Conservation (phyloP, 2,888 invertebrate species). For the Mythimna vitellina region DNA sequence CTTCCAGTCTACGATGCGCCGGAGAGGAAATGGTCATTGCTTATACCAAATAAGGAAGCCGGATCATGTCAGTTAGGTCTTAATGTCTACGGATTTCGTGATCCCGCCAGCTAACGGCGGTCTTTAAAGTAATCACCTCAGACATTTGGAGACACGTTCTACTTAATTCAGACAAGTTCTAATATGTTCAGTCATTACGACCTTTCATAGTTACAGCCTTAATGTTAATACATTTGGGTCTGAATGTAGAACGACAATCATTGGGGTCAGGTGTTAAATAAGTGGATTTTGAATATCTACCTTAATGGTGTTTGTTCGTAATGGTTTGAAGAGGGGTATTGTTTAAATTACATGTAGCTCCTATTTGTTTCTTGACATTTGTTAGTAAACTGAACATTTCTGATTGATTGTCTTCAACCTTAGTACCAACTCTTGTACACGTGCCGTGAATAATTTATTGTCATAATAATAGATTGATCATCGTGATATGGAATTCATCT, state of each 20-base stretch:
- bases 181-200: slow-evolving; percentile 72
- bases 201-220: slow-evolving; percentile 66
- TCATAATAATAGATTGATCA: slow-evolving; percentile 14
- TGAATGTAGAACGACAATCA: slow-evolving; percentile 59
- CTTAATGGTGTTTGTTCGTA: slow-evolving; percentile 44
- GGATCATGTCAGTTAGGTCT: slow-evolving; percentile 68
- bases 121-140: slow-evolving; percentile 72
- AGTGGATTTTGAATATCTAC: slow-evolving; percentile 55
- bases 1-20: slow-evolving; percentile 48
- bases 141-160: slow-evolving; percentile 71
- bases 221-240: slow-evolving; percentile 58
- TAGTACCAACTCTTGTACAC: slow-evolving; percentile 6
- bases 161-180: slow-evolving; percentile 73
- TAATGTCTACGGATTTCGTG: slow-evolving; percentile 73
- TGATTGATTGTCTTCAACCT: slow-evolving; percentile 32
- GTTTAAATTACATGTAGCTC: slow-evolving; percentile 27
- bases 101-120: slow-evolving; percentile 70
- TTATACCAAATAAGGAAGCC: slow-evolving; percentile 71
- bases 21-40: slow-evolving; percentile 67
- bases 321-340: slow-evolving; percentile 31
- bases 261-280: slow-evolving; percentile 63
- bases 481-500: slow-evolving; percentile 15
- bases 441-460: slow-evolving; percentile 22
- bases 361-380: slow-evolving; percentile 15
- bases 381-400: slow-evolving; percentile 28